Evolutionary conservation across 1,140 invertebrate species (phyloP).

Genomic region (Ganaspis sp.): DNA sequence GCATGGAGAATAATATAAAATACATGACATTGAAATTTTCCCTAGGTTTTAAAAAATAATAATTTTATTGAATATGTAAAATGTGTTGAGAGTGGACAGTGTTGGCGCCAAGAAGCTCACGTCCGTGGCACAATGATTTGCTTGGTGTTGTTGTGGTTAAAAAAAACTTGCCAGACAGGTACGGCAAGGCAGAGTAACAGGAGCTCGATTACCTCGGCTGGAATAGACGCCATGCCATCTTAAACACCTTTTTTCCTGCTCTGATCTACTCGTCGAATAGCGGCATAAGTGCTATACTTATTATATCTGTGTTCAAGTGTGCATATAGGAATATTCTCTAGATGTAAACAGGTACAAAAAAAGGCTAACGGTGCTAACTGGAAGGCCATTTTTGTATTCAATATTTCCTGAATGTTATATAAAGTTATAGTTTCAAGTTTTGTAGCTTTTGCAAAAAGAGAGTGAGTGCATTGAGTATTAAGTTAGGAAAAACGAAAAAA

Average conservation of each 20-base stretch:
- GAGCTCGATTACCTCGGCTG: slow-evolving; percentile 9
- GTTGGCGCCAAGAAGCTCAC: slow-evolving; percentile 28
- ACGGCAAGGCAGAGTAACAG: slow-evolving; percentile 19
- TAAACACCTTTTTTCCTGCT: slow-evolving; percentile 29
- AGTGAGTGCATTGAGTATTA: too few relatives aligned
- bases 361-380: slow-evolving; percentile 8
- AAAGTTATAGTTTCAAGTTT: too few relatives aligned
- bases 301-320: background rate
- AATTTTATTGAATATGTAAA: slow-evolving; percentile 9
- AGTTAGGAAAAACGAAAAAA: too few relatives aligned
- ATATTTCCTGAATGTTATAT: background rate
- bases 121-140: slow-evolving; percentile 34
- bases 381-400: background rate
- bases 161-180: slow-evolving; percentile 30
- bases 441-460: too few relatives aligned
- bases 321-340: background rate
- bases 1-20: background rate
- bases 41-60: background rate
- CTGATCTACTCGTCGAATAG: slow-evolving; percentile 2
- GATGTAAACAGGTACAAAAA: background rate
- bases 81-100: background rate
- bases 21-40: background rate
- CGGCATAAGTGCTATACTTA: slow-evolving; percentile 10
- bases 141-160: slow-evolving; percentile 19
- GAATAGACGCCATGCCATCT: slow-evolving; percentile 22